These are phyloP conservation scores for Tipula vernalis DNA, from an alignment of 2,888 invertebrate genomes.

Conservation along the genomic window DNA sequence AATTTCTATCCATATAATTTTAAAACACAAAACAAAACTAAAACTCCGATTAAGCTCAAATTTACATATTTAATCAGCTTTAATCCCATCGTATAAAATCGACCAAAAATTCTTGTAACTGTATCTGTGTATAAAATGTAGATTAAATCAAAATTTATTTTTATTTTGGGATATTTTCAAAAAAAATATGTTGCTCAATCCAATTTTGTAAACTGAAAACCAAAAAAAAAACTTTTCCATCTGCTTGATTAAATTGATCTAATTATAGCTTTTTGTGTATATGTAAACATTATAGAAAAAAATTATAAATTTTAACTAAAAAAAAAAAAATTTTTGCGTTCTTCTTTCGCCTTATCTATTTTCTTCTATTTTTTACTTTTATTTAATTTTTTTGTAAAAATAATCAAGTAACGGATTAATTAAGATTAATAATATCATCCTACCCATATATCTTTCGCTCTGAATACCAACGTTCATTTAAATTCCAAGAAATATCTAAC, in stretches of 20 bases:
- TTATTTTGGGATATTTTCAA: background rate
- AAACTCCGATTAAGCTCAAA: background rate
- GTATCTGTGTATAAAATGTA: background rate
- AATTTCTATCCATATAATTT: background rate
- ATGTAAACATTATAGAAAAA: background rate
- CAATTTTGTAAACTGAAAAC: background rate
- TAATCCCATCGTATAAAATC: background rate
- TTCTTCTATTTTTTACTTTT: background rate
- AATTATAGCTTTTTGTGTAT: background rate
- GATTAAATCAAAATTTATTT: background rate
- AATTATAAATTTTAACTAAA: background rate
- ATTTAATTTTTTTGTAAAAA: background rate
- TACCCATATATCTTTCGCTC: background rate
- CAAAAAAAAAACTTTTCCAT: background rate
- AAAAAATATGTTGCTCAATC: background rate
- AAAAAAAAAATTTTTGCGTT: background rate
- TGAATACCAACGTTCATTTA: background rate
- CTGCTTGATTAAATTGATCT: slow-evolving; percentile 4
- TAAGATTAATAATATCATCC: background rate
- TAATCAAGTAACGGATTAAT: background rate
- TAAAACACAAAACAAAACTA: background rate
- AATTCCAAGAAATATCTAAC: background rate
- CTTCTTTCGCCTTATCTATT: background rate
- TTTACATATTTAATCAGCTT: background rate
- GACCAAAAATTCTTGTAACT: background rate